Base-by-base conservation (phyloP, 2,113 vertebrate genomes). In the zebrafish (Danio rerio) region DNA sequence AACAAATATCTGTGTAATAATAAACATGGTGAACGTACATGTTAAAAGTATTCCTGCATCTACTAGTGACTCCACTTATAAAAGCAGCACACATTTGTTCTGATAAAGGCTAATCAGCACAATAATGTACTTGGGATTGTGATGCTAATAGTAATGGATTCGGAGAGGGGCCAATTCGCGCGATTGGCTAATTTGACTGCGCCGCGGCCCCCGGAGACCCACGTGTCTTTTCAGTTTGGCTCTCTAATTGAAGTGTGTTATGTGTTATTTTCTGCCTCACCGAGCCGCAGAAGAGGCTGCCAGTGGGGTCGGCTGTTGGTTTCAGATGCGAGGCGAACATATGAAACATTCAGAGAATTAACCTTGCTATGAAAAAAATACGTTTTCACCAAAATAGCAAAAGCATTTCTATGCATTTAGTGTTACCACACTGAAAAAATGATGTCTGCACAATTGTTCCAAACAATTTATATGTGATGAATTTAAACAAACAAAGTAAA, bases 211-310 rank as follows among this genome's bases (percentile, higher is more conserved):
- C 91, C 90, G 16, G 92, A 88, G 93, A 91, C 82, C 89, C 76
- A 15, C 92, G 90, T 87, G 89, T 89, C 90, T 95, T 94, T 95
- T 94, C 93, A 90, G 90, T 84, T 91, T 86, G 87, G 88, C 88
- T 88, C 92, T 91, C 94, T 94, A 95, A 95, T 92, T 93, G 93
- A 93, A 90, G 91, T 90, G 94, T 88, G 94, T 92, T 94, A 92
- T 94, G 92, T 93, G 91, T 90, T 90, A 90, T 96, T 97, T 96
- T 97, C 95, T 93, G 95, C 93, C 91, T 94, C 88, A 89, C 93
- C 92, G 92, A 90, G 78, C 89, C 89, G 88, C 91, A 89, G 91
- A 89, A 93, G 83, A 90, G 89, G 87, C 88, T 53, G 92, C 88
- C 91, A 92, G 91, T 90, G 89, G 89, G 86, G 42, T 31, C 50